Conservation (phyloP, 2,888 invertebrate species). For the Crioceris asparagi region DNA sequence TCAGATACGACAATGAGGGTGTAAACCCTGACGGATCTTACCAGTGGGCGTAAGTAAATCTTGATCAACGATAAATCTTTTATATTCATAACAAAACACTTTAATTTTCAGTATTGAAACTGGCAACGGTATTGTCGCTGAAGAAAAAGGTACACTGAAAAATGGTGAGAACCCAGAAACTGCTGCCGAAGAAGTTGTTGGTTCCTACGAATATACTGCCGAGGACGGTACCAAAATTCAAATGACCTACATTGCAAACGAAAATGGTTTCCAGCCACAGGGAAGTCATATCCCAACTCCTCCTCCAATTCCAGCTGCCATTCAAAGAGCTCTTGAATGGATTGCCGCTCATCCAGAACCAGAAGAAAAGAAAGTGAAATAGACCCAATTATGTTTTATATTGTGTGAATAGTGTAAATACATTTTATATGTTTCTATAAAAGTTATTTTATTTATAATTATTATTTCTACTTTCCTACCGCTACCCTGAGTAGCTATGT, state of each 20-base stretch:
- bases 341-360: slow-evolving; percentile 15
- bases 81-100: too few relatives aligned
- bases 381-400: too few relatives aligned
- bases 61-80: too few relatives aligned
- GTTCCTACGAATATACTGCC: slow-evolving; percentile 22
- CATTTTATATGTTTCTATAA: too few relatives aligned
- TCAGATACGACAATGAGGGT: slow-evolving; percentile 49
- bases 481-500: too few relatives aligned
- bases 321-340: slow-evolving; percentile 52
- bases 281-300: slow-evolving; percentile 71
- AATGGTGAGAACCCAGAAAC: slow-evolving; percentile 38
- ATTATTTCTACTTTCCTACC: too few relatives aligned
- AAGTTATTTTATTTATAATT: too few relatives aligned
- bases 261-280: slow-evolving; percentile 57
- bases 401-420: too few relatives aligned
- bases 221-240: slow-evolving; percentile 30
- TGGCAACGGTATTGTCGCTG: slow-evolving; percentile 47
- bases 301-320: slow-evolving; percentile 68
- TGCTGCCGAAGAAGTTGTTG: slow-evolving; percentile 26
- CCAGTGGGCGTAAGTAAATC: slow-evolving; percentile 40
- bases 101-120: slow-evolving; percentile 43
- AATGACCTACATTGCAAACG: slow-evolving; percentile 52
- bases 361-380: slow-evolving; percentile 6
- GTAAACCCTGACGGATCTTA: slow-evolving; percentile 53
- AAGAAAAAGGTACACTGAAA: slow-evolving; percentile 49